These are phyloP conservation scores for Xiphydria camelus DNA, from an alignment of 2,888 invertebrate species.

Conservation along the genomic window DNA sequence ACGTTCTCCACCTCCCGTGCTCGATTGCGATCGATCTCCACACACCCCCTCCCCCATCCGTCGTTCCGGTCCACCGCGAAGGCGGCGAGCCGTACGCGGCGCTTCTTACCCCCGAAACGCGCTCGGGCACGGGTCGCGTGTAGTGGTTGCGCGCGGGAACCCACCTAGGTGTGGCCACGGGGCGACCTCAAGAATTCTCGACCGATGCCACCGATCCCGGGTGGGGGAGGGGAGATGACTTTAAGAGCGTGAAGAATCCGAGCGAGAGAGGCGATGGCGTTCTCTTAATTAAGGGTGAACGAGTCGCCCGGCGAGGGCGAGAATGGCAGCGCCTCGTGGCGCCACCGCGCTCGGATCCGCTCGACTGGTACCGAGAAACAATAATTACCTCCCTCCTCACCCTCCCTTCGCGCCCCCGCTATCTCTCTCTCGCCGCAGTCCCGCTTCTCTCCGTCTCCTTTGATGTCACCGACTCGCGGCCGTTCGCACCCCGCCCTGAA, in stretches of 20 bases:
- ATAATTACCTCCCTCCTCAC: conserved; percentile 46
- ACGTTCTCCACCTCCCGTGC: too few species aligned
- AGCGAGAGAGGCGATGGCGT: conserved; percentile 34
- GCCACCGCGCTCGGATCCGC: conserved; percentile 43
- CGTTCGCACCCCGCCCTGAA: conserved; percentile 50
- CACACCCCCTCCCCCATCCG: too few species aligned
- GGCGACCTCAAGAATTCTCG: too few species aligned
- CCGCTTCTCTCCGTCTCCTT: too few species aligned
- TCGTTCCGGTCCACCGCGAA: too few species aligned
- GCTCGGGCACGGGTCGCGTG: too few species aligned
- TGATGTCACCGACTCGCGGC: conserved; percentile 54
- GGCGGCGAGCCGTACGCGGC: too few species aligned
- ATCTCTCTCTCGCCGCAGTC: neutral
- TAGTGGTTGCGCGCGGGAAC: too few species aligned
- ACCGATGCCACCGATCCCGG: neutral
- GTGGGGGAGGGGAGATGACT: neutral
- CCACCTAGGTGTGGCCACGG: too few species aligned
- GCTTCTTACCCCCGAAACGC: too few species aligned
- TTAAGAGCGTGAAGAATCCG: conserved; percentile 35
- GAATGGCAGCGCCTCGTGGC: conserved; percentile 50
- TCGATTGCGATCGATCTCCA: too few species aligned
- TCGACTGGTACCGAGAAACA: conserved; percentile 47
- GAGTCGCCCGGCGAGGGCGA: conserved; percentile 33
- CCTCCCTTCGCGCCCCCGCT: neutral
- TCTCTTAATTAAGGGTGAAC: conserved; percentile 49